These are phyloP conservation scores for Heptranchias perlo DNA, from an alignment of 2,113 vertebrate genomes.

Conservation along the genomic window DNA sequence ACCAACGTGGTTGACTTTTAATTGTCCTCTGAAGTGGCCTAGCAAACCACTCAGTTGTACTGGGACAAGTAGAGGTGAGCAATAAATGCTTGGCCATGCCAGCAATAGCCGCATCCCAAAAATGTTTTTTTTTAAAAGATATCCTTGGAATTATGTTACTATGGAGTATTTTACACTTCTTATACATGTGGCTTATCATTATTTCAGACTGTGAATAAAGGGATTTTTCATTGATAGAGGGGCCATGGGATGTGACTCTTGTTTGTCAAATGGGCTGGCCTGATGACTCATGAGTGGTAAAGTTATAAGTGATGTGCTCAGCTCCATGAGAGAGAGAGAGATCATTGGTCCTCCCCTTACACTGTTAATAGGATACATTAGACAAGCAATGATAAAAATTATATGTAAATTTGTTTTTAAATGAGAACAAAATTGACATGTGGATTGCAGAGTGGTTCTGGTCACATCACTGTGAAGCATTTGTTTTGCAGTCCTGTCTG, in stretches of 20 bases:
- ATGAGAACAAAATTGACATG: neutral
- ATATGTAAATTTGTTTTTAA: neutral
- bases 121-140: neutral
- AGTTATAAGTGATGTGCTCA: neutral
- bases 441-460: neutral
- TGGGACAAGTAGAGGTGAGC: neutral
- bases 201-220: no score
- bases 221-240: neutral
- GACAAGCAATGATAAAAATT: neutral
- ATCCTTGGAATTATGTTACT: neutral
- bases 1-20: neutral
- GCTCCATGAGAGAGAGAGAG: neutral
- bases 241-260: neutral
- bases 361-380: neutral
- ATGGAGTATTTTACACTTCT: neutral
- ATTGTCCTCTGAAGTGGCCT: neutral
- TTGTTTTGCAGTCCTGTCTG: neutral
- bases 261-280: neutral
- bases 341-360: neutral
- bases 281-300: neutral
- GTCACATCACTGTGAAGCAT: neutral
- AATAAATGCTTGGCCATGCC: no score
- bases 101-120: neutral
- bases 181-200: neutral
- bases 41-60: neutral